Conservation (phyloP, 2,888 invertebrate genomes). For the Athetis lepigone region DNA sequence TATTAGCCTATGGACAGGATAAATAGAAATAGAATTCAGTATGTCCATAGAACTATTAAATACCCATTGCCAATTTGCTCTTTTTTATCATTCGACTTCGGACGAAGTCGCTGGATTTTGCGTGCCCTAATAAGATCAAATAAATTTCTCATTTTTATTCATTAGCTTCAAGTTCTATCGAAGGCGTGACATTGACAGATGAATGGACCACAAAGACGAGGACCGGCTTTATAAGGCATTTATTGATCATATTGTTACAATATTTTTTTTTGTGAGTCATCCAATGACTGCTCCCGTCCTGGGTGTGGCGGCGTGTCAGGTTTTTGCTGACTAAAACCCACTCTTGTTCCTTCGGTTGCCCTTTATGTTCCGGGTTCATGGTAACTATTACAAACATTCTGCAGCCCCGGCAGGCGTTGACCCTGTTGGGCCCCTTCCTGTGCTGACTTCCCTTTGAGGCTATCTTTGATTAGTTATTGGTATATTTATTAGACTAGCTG, state of each 20-base stretch:
- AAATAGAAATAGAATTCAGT: constrained; percentile 22
- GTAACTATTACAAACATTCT: too few species aligned
- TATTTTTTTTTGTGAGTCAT: too few species aligned
- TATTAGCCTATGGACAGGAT: constrained; percentile 3
- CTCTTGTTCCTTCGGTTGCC: too few species aligned
- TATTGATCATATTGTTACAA: constrained; percentile 59
- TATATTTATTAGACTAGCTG: neutral
- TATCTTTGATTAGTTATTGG: constrained; percentile 18
- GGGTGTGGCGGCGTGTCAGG: too few species aligned
- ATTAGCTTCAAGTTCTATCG: constrained; percentile 57
- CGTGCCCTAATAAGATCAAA: constrained; percentile 50
- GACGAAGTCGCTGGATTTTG: constrained; percentile 14
- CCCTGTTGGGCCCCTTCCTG: too few species aligned
- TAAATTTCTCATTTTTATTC: constrained; percentile 67
- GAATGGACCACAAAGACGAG: constrained; percentile 56
- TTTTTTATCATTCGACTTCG: constrained; percentile 15
- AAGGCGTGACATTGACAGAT: constrained; percentile 73
- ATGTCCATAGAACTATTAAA: constrained; percentile 16
- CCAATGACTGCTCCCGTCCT: too few species aligned
- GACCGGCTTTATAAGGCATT: constrained; percentile 54
- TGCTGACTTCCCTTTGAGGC: too few species aligned
- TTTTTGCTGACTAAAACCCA: too few species aligned
- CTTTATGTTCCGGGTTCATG: too few species aligned
- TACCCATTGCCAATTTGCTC: constrained; percentile 5
- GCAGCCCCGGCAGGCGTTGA: too few species aligned